These are phyloP conservation scores for Macrophya annulata DNA, from an alignment of 2,888 invertebrate species.

Conservation along the genomic window DNA sequence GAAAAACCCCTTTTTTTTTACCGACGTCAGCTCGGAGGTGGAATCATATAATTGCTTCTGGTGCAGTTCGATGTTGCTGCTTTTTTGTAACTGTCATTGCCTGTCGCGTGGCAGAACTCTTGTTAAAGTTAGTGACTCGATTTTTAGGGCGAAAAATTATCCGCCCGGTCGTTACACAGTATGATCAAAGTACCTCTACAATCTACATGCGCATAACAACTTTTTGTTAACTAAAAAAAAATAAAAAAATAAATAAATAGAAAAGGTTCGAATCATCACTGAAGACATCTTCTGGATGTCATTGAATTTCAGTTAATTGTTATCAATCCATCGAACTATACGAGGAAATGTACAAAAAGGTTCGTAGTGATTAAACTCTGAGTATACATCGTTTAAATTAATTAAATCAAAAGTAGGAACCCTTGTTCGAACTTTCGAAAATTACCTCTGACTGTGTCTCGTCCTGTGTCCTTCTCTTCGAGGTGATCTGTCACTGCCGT, in stretches of 20 bases:
- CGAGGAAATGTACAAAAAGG: neutral
- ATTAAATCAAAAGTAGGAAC: neutral
- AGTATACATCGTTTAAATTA: neutral
- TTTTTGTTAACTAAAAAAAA: neutral
- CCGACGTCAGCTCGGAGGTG: slow-evolving; percentile 14
- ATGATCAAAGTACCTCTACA: neutral
- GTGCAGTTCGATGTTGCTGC: neutral
- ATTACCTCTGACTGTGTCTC: slow-evolving; percentile 77
- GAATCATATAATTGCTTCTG: slow-evolving; percentile 35
- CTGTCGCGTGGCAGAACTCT: slow-evolving; percentile 39
- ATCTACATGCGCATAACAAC: neutral
- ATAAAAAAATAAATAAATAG: neutral
- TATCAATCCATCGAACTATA: neutral
- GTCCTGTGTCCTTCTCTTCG: slow-evolving; percentile 73
- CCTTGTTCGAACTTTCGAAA: neutral
- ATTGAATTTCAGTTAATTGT: neutral
- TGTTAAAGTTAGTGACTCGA: slow-evolving; percentile 38
- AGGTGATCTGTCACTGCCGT: slow-evolving; percentile 71
- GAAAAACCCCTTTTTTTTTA: slow-evolving; percentile 21
- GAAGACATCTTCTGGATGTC: neutral
- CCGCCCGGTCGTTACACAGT: neutral
- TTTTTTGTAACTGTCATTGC: slow-evolving; percentile 35
- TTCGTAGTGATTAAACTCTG: neutral
- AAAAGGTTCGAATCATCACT: neutral
- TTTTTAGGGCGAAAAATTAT: neutral